Evolutionary conservation across 1,140 invertebrate genomes (phyloP).

Genomic region (Muscidifurax raptorellus): DNA sequence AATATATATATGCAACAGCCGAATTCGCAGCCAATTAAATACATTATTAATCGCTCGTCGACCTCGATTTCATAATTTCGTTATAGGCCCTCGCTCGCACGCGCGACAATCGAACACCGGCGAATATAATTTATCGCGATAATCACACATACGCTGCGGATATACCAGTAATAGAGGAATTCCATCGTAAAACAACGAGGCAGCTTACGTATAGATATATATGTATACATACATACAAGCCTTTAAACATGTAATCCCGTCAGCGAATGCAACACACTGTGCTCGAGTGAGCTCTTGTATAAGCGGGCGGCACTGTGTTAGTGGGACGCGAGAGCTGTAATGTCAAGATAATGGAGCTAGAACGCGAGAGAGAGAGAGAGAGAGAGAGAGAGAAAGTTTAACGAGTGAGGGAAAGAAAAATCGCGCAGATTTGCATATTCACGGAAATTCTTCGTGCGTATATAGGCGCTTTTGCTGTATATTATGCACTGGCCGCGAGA

Average conservation of each 20-base stretch:
- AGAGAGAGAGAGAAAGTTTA: conserved; percentile 65
- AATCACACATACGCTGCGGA: not conserved
- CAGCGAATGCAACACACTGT: conserved; percentile 11
- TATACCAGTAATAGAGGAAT: not conserved
- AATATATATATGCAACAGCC: no score
- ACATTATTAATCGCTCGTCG: not conserved
- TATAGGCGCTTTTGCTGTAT: conserved; percentile 2
- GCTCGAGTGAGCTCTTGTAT: conserved; percentile 10
- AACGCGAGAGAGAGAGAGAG: conserved; percentile 67
- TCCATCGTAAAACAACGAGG: conserved; percentile 33
- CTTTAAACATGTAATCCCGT: conserved; percentile 33
- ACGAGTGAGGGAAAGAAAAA: conserved; percentile 66
- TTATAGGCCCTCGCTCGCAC: not conserved
- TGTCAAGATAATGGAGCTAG: conserved; percentile 64
- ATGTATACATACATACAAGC: not conserved
- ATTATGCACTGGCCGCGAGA: not conserved
- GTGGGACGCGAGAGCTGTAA: conserved; percentile 55
- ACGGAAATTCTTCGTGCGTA: conserved; percentile 37
- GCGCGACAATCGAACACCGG: not conserved
- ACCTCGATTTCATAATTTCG: not conserved
- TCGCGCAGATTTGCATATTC: conserved; percentile 39
- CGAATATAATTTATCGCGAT: not conserved
- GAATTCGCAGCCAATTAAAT: not conserved
- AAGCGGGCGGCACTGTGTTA: conserved; percentile 43
- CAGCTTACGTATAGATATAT: not conserved